Percentiles rank a stretch among this genome's conserved stretches.
Conservation (phyloP, 2,888 invertebrate genomes). For the Drosophila imparisetae region DNA sequence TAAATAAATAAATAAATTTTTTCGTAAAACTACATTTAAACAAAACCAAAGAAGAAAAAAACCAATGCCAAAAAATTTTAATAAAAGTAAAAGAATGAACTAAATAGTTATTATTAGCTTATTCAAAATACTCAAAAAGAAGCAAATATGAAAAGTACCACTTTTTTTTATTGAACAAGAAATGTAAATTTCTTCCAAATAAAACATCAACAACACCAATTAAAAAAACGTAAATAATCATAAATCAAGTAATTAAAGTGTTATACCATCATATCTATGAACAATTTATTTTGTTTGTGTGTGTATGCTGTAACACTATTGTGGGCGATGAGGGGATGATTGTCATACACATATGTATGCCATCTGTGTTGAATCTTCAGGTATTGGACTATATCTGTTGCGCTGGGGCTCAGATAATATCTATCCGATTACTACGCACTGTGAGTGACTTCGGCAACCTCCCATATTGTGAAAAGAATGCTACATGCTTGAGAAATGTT, state of each 20-base stretch:
- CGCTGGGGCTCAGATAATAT: not conserved
- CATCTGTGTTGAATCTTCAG: not conserved
- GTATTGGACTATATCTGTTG: not conserved
- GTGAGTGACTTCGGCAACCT: not conserved
- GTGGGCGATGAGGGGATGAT: not conserved
- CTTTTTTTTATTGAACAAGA: slow-evolving; percentile 72
- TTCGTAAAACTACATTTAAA: slow-evolving; percentile 83
- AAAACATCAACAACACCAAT: slow-evolving; percentile 68
- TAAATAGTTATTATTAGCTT: slow-evolving; percentile 83
- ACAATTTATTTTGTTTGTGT: slow-evolving; percentile 60
- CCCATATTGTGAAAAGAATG: too few species aligned
- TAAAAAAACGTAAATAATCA: slow-evolving; percentile 28
- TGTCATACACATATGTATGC: not conserved
- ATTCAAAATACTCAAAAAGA: slow-evolving; percentile 69
- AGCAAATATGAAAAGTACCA: slow-evolving; percentile 52
- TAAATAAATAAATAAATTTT: slow-evolving; percentile 71
- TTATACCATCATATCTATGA: slow-evolving; percentile 70
- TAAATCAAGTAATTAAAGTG: slow-evolving; percentile 66
- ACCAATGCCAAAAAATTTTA: slow-evolving; percentile 77
- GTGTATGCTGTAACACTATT: slow-evolving; percentile 33
- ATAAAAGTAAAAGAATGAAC: slow-evolving; percentile 79
- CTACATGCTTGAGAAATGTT: too few species aligned
- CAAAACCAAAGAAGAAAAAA: slow-evolving; percentile 67
- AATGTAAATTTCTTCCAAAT: slow-evolving; percentile 75
- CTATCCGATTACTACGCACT: not conserved